Percentiles rank a stretch among this genome's conserved stretches.
These are phyloP conservation scores for Nemopilema nomurai DNA, from an alignment of 30 jellyfish, hydroid and myxozoan genomes.

Conservation along the genomic window DNA sequence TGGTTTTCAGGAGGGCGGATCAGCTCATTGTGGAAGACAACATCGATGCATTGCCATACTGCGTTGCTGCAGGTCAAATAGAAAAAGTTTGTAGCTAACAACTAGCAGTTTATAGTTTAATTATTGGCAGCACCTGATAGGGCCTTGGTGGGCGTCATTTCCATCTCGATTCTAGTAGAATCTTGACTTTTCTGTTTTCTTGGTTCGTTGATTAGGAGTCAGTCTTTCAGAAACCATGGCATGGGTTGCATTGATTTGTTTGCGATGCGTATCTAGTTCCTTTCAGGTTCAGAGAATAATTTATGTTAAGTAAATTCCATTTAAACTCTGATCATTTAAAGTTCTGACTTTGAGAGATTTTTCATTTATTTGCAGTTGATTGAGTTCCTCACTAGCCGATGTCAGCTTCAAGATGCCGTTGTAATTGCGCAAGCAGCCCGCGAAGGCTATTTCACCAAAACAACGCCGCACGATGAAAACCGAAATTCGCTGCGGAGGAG, in stretches of 20 bases:
- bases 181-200: too few relatives aligned
- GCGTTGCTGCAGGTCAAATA: slow-evolving; percentile 58
- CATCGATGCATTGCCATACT: slow-evolving; percentile 59
- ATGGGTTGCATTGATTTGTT: too few relatives aligned
- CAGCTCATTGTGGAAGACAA: slow-evolving; percentile 46
- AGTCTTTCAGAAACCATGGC: not conserved
- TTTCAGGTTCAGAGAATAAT: too few relatives aligned
- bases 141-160: not conserved
- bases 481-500: slow-evolving; percentile 20
- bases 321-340: too few relatives aligned
- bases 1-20: slow-evolving; percentile 61
- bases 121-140: too few relatives aligned
- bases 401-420: slow-evolving; percentile 74
- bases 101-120: too few relatives aligned
- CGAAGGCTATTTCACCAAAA: slow-evolving; percentile 51
- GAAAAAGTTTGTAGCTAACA: slow-evolving; percentile 60
- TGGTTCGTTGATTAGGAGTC: not conserved
- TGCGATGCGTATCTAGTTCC: too few relatives aligned
- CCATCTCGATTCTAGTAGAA: not conserved
- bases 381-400: slow-evolving; percentile 43
- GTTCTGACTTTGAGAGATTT: too few relatives aligned
- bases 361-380: slow-evolving; percentile 27
- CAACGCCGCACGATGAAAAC: slow-evolving; percentile 19
- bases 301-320: too few relatives aligned
- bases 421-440: slow-evolving; percentile 64